Evolutionary conservation across 2,797 vertebrate species (phyloP).

Genomic region (Pangasius djambal): DNA sequence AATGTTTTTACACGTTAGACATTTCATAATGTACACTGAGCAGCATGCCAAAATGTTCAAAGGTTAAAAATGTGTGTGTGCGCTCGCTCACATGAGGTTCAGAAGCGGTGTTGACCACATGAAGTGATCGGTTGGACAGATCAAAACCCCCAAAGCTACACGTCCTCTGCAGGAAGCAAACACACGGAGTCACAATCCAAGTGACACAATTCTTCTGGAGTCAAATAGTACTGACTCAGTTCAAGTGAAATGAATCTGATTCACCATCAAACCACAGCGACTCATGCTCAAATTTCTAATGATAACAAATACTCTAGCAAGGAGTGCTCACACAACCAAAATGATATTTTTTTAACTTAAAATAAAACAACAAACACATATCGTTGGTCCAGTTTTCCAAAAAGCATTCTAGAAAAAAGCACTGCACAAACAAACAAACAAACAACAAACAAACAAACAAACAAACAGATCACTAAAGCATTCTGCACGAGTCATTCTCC

Average conservation of each 20-base stretch:
- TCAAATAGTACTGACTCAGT: conserved; percentile 4
- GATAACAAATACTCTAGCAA: conserved; percentile 9
- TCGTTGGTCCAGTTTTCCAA: neutral
- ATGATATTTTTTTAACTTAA: conserved; percentile 14
- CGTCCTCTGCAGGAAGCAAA: conserved; percentile 83
- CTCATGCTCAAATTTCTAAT: conserved; percentile 44
- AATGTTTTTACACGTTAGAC: neutral
- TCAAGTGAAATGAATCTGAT: neutral
- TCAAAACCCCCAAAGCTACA: conserved; percentile 99
- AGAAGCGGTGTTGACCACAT: conserved; percentile 81
- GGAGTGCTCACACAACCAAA: conserved; percentile 21
- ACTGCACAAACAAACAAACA: neutral
- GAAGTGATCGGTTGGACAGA: conserved; percentile 92
- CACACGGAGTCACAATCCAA: conserved; percentile 24
- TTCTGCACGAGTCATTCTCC: neutral
- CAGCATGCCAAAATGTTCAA: neutral
- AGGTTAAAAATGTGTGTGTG: neutral
- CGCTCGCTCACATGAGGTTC: conserved; percentile 80
- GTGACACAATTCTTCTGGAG: conserved; percentile 41
- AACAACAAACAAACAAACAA: neutral
- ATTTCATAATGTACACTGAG: neutral
- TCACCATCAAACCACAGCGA: conserved; percentile 34
- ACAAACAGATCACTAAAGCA: neutral
- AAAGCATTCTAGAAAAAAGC: conserved; percentile 1
- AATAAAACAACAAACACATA: neutral